phyloP scores from a whole-genome alignment of 2,113 vertebrate species.

The Colaptes auratus region DNA sequence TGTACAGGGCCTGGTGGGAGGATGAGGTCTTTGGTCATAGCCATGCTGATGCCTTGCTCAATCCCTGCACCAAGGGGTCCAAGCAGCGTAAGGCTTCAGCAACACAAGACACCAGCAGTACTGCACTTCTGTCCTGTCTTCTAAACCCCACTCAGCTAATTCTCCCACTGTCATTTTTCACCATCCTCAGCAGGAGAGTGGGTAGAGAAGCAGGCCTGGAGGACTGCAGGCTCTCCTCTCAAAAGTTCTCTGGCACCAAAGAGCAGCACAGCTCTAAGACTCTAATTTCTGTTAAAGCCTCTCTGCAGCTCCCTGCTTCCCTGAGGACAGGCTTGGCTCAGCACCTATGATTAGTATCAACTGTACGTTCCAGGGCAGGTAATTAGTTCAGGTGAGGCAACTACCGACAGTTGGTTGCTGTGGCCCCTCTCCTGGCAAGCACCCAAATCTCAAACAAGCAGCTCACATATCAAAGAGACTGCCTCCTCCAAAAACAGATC shows the following conservation, averaged over 20 bases:
- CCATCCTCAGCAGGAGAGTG: background rate
- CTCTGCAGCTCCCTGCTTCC: constrained; percentile 23
- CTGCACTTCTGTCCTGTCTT: background rate
- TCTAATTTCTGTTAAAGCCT: constrained; percentile 21
- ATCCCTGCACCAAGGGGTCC: background rate
- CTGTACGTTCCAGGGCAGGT: constrained; percentile 61
- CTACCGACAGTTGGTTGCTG: constrained; percentile 55
- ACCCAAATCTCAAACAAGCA: background rate
- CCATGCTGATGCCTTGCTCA: accelerated
- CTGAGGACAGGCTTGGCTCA: constrained; percentile 59
- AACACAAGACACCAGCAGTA: background rate
- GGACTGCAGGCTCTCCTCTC: background rate
- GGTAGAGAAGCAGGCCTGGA: background rate
- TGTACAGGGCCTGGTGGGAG: accelerated
- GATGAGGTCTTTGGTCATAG: background rate
- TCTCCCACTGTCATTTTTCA: background rate
- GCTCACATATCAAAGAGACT: constrained; percentile 68
- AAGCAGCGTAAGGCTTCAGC: background rate
- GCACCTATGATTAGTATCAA: constrained; percentile 55
- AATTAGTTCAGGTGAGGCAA: constrained; percentile 75
- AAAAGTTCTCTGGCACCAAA: constrained; percentile 4
- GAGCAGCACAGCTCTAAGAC: background rate
- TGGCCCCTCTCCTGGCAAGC: constrained; percentile 61
- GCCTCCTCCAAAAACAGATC: constrained; percentile 42
- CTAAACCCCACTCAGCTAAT: background rate